phyloP scores from a whole-genome alignment of 2,113 vertebrate genomes.

The Eclectus roratus region DNA sequence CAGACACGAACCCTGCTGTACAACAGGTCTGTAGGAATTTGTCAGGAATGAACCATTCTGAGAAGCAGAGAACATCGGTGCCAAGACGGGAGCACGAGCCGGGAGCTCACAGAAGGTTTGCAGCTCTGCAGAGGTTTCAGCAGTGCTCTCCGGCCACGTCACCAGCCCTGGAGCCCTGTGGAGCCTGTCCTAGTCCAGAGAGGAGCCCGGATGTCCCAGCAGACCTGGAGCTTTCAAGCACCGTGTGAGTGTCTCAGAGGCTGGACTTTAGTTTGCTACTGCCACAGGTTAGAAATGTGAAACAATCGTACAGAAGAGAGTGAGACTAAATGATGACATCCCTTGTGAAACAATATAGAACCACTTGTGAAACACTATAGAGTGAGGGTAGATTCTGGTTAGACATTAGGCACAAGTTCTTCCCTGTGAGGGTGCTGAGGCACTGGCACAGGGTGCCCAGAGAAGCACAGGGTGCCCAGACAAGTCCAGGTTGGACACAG shows the following conservation, averaged over 20 bases:
- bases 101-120: neutral
- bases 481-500: neutral
- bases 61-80: neutral
- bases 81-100: neutral
- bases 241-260: rapidly evolving
- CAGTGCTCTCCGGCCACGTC: neutral
- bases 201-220: neutral
- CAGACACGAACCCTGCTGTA: neutral
- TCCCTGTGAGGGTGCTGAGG: neutral
- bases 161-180: neutral
- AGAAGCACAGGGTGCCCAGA: neutral
- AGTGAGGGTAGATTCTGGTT: neutral
- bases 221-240: neutral
- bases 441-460: neutral
- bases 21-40: neutral
- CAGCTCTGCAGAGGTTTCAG: neutral
- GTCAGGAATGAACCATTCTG: neutral
- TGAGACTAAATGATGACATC: neutral
- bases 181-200: neutral
- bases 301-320: neutral
- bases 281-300: neutral
- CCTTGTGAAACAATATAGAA: neutral
- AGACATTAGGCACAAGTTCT: neutral
- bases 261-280: neutral
- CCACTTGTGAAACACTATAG: neutral